Base-by-base conservation (phyloP, 2,888 invertebrate species). In the Scelioninae gen. 1 region DNA sequence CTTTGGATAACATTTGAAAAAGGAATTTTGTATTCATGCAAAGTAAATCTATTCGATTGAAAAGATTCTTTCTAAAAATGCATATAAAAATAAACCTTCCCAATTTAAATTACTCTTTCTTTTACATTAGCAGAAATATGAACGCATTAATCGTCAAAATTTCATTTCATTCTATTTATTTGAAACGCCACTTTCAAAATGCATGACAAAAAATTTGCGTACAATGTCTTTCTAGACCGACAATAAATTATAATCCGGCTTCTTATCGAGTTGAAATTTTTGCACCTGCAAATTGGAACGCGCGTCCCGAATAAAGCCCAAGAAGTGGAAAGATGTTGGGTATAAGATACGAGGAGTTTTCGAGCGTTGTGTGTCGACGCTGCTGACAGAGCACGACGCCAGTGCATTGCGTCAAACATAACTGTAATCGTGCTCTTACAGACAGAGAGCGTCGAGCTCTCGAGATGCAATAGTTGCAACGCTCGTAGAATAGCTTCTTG, bases 351-450 rank as follows among this genome's bases (percentile, higher is more conserved):
- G 76, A 53, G 60, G 9, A 56, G 63, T 69, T 69, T 69, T 65
- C 68, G 56, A 53, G 79, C 72, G 77, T 23, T 63, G 71, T 72
- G 66, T 69, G 76, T 78, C 72, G 60, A 66, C 60, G 63, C 74
- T 45, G 63, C 81, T 81, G 81, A 71, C 81, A 76, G 71, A 76
- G 76, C 60, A 71, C 65, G 56, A 76, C 81, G 76, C 53, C 75
- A 49, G 58, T 51, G 71, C 65, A 76, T 76, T 81, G 71, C 81
- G 81, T 81, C 81, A 71, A 81, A 71, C 81, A 71, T 81, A 81
- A 81, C 81, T 81, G 81, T 81, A 81, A 81, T 81, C 75, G 56
- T 56, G 63, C 69, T 81, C 63, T 63, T n/a, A 34, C 63, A 75
- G 75, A 75, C 75, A 16, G 72, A 62, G 69, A 77, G 76, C 53